Conservation (phyloP, 2,888 invertebrate species). For the Ethmia dodecea region DNA sequence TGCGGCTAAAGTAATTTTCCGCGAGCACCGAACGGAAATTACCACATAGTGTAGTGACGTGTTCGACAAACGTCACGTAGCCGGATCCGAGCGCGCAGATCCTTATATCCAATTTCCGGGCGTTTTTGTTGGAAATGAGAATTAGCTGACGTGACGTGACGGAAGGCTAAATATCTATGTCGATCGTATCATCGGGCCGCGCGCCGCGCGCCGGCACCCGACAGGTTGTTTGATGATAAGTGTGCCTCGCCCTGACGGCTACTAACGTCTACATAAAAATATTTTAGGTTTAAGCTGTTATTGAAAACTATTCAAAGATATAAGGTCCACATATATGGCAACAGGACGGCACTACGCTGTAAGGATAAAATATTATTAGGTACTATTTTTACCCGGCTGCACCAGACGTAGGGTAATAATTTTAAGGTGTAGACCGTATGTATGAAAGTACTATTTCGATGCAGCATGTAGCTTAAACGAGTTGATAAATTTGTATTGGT, state of each 20-base stretch:
- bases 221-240: conserved; percentile 21
- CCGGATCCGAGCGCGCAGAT: conserved; percentile 71
- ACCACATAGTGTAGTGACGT: conserved; percentile 76
- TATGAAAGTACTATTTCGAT: too few species aligned
- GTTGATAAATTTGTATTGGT: too few species aligned
- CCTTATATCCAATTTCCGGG: conserved; percentile 77
- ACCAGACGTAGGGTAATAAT: too few species aligned
- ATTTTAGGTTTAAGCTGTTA: too few species aligned
- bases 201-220: conserved; percentile 16
- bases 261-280: background rate
- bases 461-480: too few species aligned
- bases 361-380: too few species aligned
- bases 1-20: conserved; percentile 76
- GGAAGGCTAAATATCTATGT: conserved; percentile 65
- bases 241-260: background rate
- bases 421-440: too few species aligned
- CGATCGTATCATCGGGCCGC: conserved; percentile 37
- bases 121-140: conserved; percentile 74
- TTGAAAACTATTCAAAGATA: too few species aligned
- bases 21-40: conserved; percentile 72
- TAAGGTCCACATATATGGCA: too few species aligned
- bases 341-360: too few species aligned
- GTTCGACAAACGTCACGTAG: conserved; percentile 77
- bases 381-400: too few species aligned
- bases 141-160: conserved; percentile 72